Evolutionary conservation across 2,888 invertebrate genomes (phyloP), one percentile per base, ranked within the genome.

Genomic region (Harpalus rubripes): DNA sequence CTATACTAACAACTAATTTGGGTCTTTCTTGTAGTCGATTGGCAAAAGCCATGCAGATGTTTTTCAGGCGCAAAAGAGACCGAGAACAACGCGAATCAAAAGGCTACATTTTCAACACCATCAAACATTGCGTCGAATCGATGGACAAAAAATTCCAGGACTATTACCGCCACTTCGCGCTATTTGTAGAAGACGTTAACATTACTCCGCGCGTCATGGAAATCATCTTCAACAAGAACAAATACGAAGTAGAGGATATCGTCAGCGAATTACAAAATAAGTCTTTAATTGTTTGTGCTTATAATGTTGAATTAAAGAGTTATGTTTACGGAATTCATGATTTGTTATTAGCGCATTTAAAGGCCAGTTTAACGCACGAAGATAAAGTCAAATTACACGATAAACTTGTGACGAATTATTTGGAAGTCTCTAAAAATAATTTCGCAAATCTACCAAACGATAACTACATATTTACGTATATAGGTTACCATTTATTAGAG

Each of bases 321-420:
- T 95, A 95, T 87, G 92, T 95, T 32, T 96, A 96, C 88, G 95
- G 95, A 86, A 92, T 96, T 68, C 95, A 96, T 88, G 95, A 95
- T 88, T 91, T 96, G 0, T 92, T 95, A 10, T 91, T 95, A 89
- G 92, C 93, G 82, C 95, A 94, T 88, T 90, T 96, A 7, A 93
- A 93, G 87, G 92, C 91, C 5, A 91, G 91, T 79, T 88, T 92
- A 0, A 91, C 88, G 0, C 88, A 90, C 0, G 91, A 92, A 0
- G 91, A 93, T 72, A 89, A 92, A 81, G 91, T 91, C 86, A 91
- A 91, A 82, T 89, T 94, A 86, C 95, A 96, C 87, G 89, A 90
- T 76, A 92, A 92, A 26, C 92, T 96, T 41, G 90, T 96, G 4
- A 91, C 92, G 15, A 93, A 93, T 81, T 96, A 95, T 88, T 89